Base-by-base conservation (phyloP, 2,888 invertebrate genomes). In the Orthosia cruda region DNA sequence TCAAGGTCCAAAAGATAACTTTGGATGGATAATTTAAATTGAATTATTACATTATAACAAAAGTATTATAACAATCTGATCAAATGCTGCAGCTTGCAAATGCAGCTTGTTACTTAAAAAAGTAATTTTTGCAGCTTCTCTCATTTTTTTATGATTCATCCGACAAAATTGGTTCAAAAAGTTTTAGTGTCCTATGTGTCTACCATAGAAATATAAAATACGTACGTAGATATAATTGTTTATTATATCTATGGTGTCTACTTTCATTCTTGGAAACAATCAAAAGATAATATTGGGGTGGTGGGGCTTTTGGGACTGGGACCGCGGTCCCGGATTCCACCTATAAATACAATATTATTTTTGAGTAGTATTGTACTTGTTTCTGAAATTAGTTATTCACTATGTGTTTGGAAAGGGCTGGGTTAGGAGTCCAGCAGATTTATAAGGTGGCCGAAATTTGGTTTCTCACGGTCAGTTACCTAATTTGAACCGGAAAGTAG, bases 371-470 rank as follows among this genome's bases (percentile, higher is more conserved):
- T n/a, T n/a, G n/a, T n/a, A n/a, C n/a, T n/a, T 58, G 77, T 77
- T 77, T n/a, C 47, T n/a, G 18, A 59, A 52, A 71, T 75, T 79
- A 71, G 69, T 59, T 71, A 79, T 75, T 67, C 58, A 50, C 20
- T 45, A 32, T 47, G 52, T 55, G 65, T 65, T 71, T 26, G 58
- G 3, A 61, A 74, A 72, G 52, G 45, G 54, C 26, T 57, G 63
- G 47, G 23, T 55, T 63, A 57, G 32, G 20, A 50, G 59, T 40
- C 45, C 18, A 23, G 18, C 0, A 67, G 58, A 55, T 62, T 58
- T 47, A 65, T 26, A 50, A 18, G 26, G 16, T 23, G 32, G 4
- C 11, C 9, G n/a, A 20, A 50, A 75, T 63, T 55, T 58, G 47
- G 32, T 59, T 66, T 16, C 73, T 55, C 5, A 23, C 7, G 18